Percentiles rank a stretch among this genome's conserved stretches.
These are phyloP conservation scores for Trogon melanurus DNA, from an alignment of 2,113 vertebrate genomes.

Conservation along the genomic window DNA sequence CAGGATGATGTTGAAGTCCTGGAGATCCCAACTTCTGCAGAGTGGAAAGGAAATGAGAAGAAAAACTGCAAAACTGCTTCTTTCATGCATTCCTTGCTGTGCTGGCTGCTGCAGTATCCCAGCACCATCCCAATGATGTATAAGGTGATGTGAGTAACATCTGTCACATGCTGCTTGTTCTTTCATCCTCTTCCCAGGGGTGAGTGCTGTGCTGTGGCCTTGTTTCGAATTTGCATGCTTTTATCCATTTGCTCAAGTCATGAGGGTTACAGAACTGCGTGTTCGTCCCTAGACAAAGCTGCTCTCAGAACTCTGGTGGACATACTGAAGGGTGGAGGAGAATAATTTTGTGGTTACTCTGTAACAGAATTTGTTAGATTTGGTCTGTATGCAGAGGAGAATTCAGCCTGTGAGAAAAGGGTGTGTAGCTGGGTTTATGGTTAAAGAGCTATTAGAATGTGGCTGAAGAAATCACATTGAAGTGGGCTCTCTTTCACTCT, in stretches of 20 bases:
- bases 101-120: background rate
- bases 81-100: background rate
- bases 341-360: background rate
- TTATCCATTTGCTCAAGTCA: background rate
- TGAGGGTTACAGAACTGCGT: background rate
- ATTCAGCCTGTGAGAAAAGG: background rate
- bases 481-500: background rate
- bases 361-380: background rate
- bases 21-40: background rate
- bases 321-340: background rate
- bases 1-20: background rate
- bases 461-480: background rate
- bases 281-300: background rate
- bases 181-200: background rate
- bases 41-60: background rate
- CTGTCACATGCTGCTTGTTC: background rate
- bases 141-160: background rate
- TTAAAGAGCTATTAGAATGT: background rate
- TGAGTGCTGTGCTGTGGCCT: background rate
- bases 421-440: background rate
- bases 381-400: background rate
- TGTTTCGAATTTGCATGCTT: background rate
- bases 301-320: background rate
- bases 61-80: background rate
- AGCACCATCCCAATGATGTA: background rate